A percentile compares a stretch with the other conserved stretches of the same genome.
Evolutionary conservation across 2,113 vertebrate genomes (phyloP).

Genomic region (Melanostigma gelatinosum): DNA sequence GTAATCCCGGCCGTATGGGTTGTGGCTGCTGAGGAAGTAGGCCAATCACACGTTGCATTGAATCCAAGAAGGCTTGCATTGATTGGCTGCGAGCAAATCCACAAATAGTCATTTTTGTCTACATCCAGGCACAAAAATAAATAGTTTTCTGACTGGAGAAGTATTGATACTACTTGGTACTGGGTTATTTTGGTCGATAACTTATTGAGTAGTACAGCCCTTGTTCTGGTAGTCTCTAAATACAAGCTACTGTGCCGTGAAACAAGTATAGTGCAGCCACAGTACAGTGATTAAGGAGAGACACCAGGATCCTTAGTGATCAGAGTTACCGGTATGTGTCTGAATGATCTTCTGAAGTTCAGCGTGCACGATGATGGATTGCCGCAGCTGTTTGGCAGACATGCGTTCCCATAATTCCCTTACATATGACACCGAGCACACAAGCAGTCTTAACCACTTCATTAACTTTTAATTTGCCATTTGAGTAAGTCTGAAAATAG

Average conservation of each 20-base stretch:
- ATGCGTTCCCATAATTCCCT: slow-evolving; percentile 49
- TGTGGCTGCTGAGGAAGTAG: too few relatives aligned
- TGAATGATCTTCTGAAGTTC: slow-evolving; percentile 44
- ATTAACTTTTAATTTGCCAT: slow-evolving; percentile 87
- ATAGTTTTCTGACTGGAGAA: not conserved
- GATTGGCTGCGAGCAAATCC: not conserved
- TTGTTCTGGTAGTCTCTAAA: not conserved
- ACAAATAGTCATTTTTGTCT: not conserved
- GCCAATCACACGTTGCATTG: too few relatives aligned
- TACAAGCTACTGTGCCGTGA: not conserved
- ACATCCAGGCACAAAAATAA: too few relatives aligned
- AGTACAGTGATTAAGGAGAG: not conserved
- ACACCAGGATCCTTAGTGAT: slow-evolving; percentile 25
- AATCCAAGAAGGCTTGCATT: too few relatives aligned
- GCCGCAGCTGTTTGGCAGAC: slow-evolving; percentile 35
- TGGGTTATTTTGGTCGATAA: not conserved
- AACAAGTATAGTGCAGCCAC: not conserved
- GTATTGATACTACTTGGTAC: not conserved
- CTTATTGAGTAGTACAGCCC: not conserved
- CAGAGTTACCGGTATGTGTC: slow-evolving; percentile 17
- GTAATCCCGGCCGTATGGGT: too few relatives aligned
- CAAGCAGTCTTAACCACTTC: slow-evolving; percentile 73
- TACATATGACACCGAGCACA: slow-evolving; percentile 61
- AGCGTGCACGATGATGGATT: slow-evolving; percentile 67
- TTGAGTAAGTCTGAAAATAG: slow-evolving; percentile 81